Base-by-base conservation (phyloP, 1,140 invertebrate species). In the Dendroctonus valens region DNA sequence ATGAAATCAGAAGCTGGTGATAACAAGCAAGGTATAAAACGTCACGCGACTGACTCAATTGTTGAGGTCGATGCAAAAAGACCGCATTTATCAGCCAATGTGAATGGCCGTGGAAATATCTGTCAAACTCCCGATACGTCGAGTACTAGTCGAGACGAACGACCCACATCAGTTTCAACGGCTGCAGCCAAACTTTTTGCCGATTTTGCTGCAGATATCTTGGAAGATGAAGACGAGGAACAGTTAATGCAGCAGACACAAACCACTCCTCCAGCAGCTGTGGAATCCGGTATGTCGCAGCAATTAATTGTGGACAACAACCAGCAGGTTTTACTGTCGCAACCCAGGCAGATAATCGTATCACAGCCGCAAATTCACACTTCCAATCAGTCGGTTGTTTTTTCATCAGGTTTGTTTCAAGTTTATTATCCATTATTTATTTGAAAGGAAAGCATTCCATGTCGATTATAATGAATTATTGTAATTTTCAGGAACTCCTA, bases 111-210 rank as follows among this genome's bases (percentile, higher is more conserved):
- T 5, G 79, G 73, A 0, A 77, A 70, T 0, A 75, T 69, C 67
- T 83, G 79, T 0, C 79, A 79, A 0, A 79, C 77, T 0, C 77
- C 78, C 0, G 81, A 81, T 55, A 82, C 81, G 0, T 81, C 66
- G 77, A 83, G 63, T 76, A 80, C 26, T 73, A 84, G 65, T 77
- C 78, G 76, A 5, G 81, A 83, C 5, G 82, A 84, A 41, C 79
- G 81, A 41, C 75, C 77, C 2, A 80, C 77, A 3, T 84, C 84
- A 2, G 86, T 87, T 0, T 89, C 87, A 0, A 87, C 86, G 3
- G 86, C 87, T n/a, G 87, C 87, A 0, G 87, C 87, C 0, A 89
- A 89, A 76, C 75, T 89, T 7, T 89, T 88, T 72, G 87, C 87
- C 0, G 87, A 87, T 53, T 77, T 89, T 26, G 87, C 87, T 0